phyloP scores from a whole-genome alignment of 2,888 invertebrate genomes.

The Cordilura impudica region DNA sequence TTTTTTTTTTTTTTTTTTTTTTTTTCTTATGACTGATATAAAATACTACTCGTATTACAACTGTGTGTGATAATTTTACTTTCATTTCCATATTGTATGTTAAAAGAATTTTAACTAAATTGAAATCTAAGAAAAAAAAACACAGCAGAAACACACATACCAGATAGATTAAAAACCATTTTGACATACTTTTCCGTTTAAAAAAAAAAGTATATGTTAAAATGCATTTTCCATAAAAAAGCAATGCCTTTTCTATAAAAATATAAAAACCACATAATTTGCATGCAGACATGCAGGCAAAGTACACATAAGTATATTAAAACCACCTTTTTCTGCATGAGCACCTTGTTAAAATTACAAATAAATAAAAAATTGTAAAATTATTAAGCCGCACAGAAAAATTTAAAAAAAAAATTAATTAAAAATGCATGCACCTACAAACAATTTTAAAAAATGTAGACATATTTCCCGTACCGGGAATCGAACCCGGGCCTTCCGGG shows the following conservation, averaged over 20 bases:
- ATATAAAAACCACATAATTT: slow-evolving; percentile 36
- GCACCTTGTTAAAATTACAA: slow-evolving; percentile 54
- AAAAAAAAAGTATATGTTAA: slow-evolving; percentile 19
- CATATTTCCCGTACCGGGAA: slow-evolving; percentile 90
- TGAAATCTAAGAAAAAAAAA: slow-evolving; percentile 50
- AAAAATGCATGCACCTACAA: background rate
- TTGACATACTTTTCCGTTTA: slow-evolving; percentile 60
- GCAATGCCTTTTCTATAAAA: slow-evolving; percentile 6
- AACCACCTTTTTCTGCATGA: slow-evolving; percentile 59
- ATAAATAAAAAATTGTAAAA: slow-evolving; percentile 8
- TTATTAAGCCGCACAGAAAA: slow-evolving; percentile 11
- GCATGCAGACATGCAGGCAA: slow-evolving; percentile 62
- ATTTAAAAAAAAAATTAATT: background rate
- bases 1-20: background rate
- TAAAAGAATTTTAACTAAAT: slow-evolving; percentile 52
- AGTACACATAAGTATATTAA: slow-evolving; percentile 28
- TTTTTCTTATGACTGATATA: background rate
- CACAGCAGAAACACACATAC: slow-evolving; percentile 41
- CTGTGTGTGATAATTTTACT: slow-evolving; percentile 60
- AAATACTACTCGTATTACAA: slow-evolving; percentile 29
- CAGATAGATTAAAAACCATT: slow-evolving; percentile 55
- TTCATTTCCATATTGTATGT: slow-evolving; percentile 48
- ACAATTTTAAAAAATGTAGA: slow-evolving; percentile 3
- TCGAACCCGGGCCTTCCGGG: slow-evolving; percentile 87
- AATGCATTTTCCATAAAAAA: slow-evolving; percentile 43